These are phyloP conservation scores for Solenodon paradoxus DNA, from an alignment of 2,113 vertebrate genomes.

Conservation along the genomic window DNA sequence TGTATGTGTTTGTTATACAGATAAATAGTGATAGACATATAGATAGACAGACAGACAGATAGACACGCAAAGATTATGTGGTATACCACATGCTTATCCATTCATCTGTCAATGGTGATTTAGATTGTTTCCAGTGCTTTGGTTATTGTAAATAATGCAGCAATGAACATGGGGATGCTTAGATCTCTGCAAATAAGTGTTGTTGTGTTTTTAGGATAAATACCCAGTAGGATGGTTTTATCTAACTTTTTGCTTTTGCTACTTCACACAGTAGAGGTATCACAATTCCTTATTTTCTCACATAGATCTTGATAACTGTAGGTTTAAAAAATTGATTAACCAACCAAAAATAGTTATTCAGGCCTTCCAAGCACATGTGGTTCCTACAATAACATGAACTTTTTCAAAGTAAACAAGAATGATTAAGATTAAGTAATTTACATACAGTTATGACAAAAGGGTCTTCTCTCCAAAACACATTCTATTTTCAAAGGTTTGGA, in stretches of 20 bases:
- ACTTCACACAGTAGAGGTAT: background rate
- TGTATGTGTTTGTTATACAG: too few relatives aligned
- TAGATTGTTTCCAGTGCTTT: too few relatives aligned
- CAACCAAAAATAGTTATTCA: background rate
- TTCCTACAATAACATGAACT: background rate
- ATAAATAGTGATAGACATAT: too few relatives aligned
- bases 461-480: background rate
- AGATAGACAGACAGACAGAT: too few relatives aligned
- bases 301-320: background rate
- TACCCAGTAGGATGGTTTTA: background rate
- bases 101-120: too few relatives aligned
- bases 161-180: too few relatives aligned
- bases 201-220: too few relatives aligned
- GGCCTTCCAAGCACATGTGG: background rate
- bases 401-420: constrained; percentile 37
- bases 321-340: background rate
- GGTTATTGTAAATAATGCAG: too few relatives aligned
- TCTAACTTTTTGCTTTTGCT: constrained; percentile 21
- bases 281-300: constrained; percentile 24
- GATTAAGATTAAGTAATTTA: constrained; percentile 8
- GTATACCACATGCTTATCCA: too few relatives aligned
- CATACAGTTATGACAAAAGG: background rate
- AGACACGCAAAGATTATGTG: too few relatives aligned
- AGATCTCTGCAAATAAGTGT: too few relatives aligned
- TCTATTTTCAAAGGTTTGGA: background rate